Evolutionary conservation across 2,797 vertebrate species (phyloP), one percentile per base, ranked within the genome.

Genomic region (Orientallactaga sibirica): DNA sequence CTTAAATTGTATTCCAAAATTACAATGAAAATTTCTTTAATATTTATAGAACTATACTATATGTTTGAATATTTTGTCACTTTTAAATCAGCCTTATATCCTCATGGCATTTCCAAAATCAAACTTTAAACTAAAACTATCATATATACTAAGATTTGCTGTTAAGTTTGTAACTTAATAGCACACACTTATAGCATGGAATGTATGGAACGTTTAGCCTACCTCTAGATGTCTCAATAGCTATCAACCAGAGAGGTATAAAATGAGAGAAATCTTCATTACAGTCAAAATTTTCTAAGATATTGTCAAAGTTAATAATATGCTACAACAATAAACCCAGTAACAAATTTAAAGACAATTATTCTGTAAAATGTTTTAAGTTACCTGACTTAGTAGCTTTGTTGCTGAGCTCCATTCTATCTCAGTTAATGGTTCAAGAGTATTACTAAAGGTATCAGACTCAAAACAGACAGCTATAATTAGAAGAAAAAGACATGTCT

Each of bases 331-430:
- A 71, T 15, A 68, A 80, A 16, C 16, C 25, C 19, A 67, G 52
- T 29, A 88, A 88, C 27, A 52, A 61, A 64, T 61, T 55, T 61
- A n/a, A 22, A 52, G 68, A 78, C 90, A 52, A 14, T 20, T 33
- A 20, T 48, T 48, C 58, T 77, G 3, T 68, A 86, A 86, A 78
- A 82, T 78, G 58, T 27, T 37, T 29, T 29, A 20, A 58, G 0
- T 98, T 97, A 98, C 98, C 98, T 98, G 97, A 25, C 90, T 97
- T 82, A 98, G 92, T 3, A 96, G 85, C 78, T 93, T 96, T 52
- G 97, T 95, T 88, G 97, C 98, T 91, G 96, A 91, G 91, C 94
- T 97, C 98, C 98, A 98, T 70, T 98, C 98, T 33, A 3, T 43
- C 12, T 98, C 98, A 8, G 83, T 82, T 76, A 92, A 11, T 55